These are phyloP conservation scores for Tokudaia muenninki DNA, from an alignment of 2,797 vertebrate genomes.

Conservation along the genomic window DNA sequence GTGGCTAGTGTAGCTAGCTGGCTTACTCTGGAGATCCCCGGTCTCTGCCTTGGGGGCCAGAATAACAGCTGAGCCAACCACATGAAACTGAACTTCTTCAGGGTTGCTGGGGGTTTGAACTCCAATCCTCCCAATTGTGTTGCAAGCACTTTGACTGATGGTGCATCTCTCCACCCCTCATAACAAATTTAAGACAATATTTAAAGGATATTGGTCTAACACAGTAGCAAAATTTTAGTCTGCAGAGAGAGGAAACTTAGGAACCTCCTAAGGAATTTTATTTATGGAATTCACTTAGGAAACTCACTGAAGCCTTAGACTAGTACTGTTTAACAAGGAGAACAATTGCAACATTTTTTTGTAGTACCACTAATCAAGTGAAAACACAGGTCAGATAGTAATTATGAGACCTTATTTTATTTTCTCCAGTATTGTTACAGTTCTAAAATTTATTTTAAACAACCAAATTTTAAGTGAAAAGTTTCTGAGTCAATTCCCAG, in stretches of 20 bases:
- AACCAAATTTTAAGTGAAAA: neutral
- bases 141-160: neutral
- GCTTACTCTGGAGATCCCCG: neutral
- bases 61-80: neutral
- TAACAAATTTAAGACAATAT: slow-evolving; percentile 27
- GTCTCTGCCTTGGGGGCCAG: neutral
- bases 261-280: neutral
- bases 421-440: neutral
- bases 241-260: neutral
- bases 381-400: slow-evolving; percentile 36
- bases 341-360: neutral
- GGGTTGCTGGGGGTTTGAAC: neutral
- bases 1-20: neutral
- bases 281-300: neutral
- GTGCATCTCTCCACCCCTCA: neutral
- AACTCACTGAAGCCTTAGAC: neutral
- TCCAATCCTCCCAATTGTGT: neutral
- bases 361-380: slow-evolving; percentile 27
- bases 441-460: neutral
- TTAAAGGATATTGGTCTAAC: slow-evolving; percentile 1
- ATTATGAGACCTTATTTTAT: slow-evolving; percentile 39
- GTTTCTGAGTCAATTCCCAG: neutral
- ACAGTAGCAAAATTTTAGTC: neutral
- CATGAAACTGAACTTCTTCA: too few relatives aligned
- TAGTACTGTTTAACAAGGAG: neutral